Evolutionary conservation across 2,797 vertebrate species (phyloP).

Genomic region (Cyclura pinguis): DNA sequence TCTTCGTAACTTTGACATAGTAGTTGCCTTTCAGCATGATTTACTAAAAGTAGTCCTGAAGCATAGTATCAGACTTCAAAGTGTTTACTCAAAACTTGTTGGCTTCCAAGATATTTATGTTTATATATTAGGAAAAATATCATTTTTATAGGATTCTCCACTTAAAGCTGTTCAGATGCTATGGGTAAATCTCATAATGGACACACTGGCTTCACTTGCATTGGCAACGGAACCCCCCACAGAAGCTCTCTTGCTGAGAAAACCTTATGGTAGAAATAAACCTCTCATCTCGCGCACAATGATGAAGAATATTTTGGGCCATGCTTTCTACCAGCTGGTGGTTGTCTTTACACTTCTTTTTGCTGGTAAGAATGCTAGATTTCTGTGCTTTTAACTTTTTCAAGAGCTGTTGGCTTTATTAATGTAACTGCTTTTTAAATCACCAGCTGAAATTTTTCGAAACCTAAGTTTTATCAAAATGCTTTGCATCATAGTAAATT

Average conservation of each 20-base stretch:
- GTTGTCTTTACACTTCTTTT: constrained; percentile 97
- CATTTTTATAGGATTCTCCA: constrained; percentile 92
- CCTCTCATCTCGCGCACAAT: constrained; percentile 98
- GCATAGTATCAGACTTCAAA: constrained; percentile 20
- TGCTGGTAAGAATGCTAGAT: constrained; percentile 85
- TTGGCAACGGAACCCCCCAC: constrained; percentile 98
- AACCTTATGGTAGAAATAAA: constrained; percentile 98
- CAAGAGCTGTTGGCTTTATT: background rate
- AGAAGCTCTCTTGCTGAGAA: constrained; percentile 94
- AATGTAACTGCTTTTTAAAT: background rate
- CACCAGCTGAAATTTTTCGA: background rate
- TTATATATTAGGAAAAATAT: constrained; percentile 69
- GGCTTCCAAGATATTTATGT: constrained; percentile 57
- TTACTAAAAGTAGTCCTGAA: constrained; percentile 36
- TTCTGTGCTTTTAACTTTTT: constrained; percentile 28
- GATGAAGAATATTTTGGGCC: constrained; percentile 99
- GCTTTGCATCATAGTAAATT: background rate
- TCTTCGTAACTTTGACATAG: constrained; percentile 18
- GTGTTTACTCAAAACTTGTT: constrained; percentile 52
- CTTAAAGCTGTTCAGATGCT: constrained; percentile 99
- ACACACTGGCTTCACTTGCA: constrained; percentile 96
- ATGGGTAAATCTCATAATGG: constrained; percentile 99
- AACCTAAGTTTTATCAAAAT: background rate
- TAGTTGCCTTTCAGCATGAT: constrained; percentile 21
- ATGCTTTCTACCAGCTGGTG: constrained; percentile 94